A percentile compares a stretch with the other conserved stretches of the same genome.
Conservation (phyloP, 2,797 vertebrate genomes). For the Enteromius trimaculatus region DNA sequence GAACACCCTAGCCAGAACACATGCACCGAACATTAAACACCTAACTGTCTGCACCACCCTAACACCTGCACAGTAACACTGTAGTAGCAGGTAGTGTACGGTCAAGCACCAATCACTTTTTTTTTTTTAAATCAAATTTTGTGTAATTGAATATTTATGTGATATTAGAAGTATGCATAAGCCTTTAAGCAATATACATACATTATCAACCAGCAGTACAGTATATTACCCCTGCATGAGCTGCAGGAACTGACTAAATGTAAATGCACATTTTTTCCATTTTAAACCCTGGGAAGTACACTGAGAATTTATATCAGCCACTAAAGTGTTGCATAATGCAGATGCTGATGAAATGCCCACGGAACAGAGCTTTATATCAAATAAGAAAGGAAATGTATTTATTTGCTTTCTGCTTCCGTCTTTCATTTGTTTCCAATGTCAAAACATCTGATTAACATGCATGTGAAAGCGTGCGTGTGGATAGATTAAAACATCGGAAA, state of each 20-base stretch:
- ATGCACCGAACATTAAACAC: background rate
- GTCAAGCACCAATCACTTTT: background rate
- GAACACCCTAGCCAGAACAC: background rate
- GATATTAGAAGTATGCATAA: background rate
- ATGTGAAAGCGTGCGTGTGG: background rate
- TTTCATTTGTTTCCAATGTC: background rate
- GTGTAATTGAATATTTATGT: constrained; percentile 17
- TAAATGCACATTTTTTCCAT: background rate
- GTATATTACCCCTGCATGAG: background rate
- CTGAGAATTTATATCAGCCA: background rate
- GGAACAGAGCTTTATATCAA: background rate
- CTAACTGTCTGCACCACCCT: background rate
- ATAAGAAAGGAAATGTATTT: background rate
- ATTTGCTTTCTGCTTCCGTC: background rate
- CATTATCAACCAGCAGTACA: constrained; percentile 4
- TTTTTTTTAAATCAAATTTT: background rate
- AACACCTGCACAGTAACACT: background rate
- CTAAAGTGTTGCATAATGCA: constrained; percentile 15
- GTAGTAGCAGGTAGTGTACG: background rate
- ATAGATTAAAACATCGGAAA: background rate
- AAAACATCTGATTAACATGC: constrained; percentile 7
- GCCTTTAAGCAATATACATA: constrained; percentile 17
- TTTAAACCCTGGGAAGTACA: constrained; percentile 2
- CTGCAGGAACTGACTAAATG: constrained; percentile 2
- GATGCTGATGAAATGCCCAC: background rate